Evolutionary conservation across 2,888 invertebrate species (phyloP).

Genomic region (Diarsia dahlii): DNA sequence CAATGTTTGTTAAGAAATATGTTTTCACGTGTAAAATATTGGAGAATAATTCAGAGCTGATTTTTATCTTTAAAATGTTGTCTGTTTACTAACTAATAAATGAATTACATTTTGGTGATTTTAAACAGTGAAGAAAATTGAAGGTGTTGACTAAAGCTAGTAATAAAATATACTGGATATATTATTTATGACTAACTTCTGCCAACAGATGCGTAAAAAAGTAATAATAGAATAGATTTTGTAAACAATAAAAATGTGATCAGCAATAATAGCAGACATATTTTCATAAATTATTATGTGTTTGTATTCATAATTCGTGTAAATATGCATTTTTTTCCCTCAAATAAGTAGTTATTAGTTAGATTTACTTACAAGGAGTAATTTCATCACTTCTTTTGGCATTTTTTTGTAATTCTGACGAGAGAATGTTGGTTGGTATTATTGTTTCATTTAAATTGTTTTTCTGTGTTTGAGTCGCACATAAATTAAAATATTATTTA

Average conservation of each 20-base stretch:
- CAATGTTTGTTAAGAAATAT: background rate
- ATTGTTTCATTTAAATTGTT: background rate
- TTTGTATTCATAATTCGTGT: constrained; percentile 34
- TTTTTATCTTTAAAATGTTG: background rate
- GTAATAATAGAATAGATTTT: constrained; percentile 17
- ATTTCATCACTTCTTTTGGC: constrained; percentile 16
- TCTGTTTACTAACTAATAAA: constrained; percentile 27
- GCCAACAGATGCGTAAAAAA: too few species aligned
- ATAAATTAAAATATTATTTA: background rate
- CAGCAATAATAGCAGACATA: constrained; percentile 9
- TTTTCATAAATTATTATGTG: constrained; percentile 11
- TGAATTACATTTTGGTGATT: background rate
- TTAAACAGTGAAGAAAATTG: constrained; percentile 1
- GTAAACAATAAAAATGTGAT: constrained; percentile 12
- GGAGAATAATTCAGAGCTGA: background rate
- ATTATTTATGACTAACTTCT: constrained; percentile 46
- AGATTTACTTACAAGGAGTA: background rate
- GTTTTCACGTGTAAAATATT: background rate
- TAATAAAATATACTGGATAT: constrained; percentile 50
- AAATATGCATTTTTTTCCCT: constrained; percentile 51
- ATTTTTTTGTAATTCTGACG: background rate
- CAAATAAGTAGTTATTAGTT: constrained; percentile 13
- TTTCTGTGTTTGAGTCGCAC: background rate
- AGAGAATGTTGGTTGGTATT: background rate
- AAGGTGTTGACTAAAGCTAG: constrained; percentile 28